These are phyloP conservation scores for Diorhabda sublineata DNA, from an alignment of 1,140 invertebrate species.

Conservation along the genomic window DNA sequence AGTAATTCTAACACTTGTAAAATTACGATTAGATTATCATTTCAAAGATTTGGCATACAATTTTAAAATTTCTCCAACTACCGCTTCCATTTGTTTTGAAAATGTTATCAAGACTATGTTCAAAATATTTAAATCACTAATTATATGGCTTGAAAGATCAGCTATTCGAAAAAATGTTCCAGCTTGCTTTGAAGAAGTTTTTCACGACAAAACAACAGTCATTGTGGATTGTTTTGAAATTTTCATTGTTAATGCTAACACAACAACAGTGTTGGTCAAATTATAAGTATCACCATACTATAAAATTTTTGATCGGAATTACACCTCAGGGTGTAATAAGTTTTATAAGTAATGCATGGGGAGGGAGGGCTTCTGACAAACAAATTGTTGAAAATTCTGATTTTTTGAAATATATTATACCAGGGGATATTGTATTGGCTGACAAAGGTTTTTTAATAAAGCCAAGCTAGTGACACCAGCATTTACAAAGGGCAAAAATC, in stretches of 20 bases:
- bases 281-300: slow-evolving; percentile 24
- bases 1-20: slow-evolving; percentile 16
- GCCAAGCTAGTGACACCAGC: slow-evolving; percentile 17
- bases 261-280: no score
- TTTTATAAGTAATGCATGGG: slow-evolving; percentile 25
- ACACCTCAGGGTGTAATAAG: slow-evolving; percentile 21
- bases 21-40: slow-evolving; percentile 18
- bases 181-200: neutral
- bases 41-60: slow-evolving; percentile 18
- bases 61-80: slow-evolving; percentile 17
- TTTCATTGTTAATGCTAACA: no score
- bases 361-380: slow-evolving; percentile 25
- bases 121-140: neutral
- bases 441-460: slow-evolving; percentile 26
- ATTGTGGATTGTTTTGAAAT: no score
- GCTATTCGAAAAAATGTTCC: neutral
- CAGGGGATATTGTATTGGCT: slow-evolving; percentile 23
- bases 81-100: slow-evolving; percentile 7
- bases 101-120: slow-evolving; percentile 16
- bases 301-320: slow-evolving; percentile 29
- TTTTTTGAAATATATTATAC: slow-evolving; percentile 18
- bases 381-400: slow-evolving; percentile 16
- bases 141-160: neutral
- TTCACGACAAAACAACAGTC: neutral
- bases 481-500: slow-evolving; percentile 17